phyloP scores from a whole-genome alignment of 2,113 vertebrate species.

The Odontesthes bonariensis region DNA sequence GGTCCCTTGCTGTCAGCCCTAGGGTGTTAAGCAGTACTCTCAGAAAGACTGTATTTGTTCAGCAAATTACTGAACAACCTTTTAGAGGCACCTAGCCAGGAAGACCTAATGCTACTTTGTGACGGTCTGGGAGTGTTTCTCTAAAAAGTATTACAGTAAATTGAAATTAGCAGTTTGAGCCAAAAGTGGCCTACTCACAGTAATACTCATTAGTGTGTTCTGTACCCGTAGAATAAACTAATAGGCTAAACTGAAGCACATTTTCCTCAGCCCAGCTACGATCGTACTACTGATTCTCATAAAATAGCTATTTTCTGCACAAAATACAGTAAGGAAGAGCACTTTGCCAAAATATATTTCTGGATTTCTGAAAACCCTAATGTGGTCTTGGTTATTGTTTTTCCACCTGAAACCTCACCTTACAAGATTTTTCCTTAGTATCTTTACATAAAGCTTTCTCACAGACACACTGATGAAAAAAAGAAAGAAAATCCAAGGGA shows the following conservation, averaged over 20 bases:
- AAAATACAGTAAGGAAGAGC: neutral
- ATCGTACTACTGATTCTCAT: constrained; percentile 26
- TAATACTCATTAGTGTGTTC: constrained; percentile 64
- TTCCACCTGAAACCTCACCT: neutral
- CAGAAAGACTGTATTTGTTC: constrained; percentile 61
- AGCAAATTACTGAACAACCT: constrained; percentile 62
- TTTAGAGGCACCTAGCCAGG: constrained; percentile 46
- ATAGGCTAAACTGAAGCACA: constrained; percentile 40
- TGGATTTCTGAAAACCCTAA: constrained; percentile 1
- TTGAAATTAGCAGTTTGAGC: constrained; percentile 66
- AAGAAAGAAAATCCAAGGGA: neutral
- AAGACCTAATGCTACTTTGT: constrained; percentile 65
- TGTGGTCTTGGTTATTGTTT: neutral
- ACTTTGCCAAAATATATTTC: constrained; percentile 21
- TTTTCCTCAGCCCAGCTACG: constrained; percentile 23
- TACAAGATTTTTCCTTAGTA: neutral
- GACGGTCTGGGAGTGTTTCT: constrained; percentile 46
- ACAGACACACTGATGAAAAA: neutral
- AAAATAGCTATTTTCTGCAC: constrained; percentile 5
- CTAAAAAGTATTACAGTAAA: constrained; percentile 67
- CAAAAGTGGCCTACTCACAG: constrained; percentile 50
- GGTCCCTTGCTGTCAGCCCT: constrained; percentile 38
- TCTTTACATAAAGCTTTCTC: neutral
- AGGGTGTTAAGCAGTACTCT: constrained; percentile 46
- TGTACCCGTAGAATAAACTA: constrained; percentile 52